Evolutionary conservation across 2,113 vertebrate species (phyloP).

Genomic region (Blennius ocellaris): DNA sequence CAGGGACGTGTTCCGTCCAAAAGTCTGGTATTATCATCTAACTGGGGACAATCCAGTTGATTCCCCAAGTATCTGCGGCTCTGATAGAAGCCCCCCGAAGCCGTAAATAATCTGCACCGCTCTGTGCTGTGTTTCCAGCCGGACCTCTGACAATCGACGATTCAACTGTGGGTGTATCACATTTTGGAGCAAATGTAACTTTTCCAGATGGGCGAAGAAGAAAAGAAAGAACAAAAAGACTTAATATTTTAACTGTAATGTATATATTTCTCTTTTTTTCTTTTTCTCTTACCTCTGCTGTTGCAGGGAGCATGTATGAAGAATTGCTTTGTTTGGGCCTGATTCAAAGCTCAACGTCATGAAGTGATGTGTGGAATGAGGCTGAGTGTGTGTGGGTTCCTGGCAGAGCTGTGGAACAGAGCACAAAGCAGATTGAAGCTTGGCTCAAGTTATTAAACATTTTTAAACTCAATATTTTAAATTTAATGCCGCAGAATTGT

Average conservation of each 20-base stretch:
- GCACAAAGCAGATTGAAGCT: neutral
- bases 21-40: slow-evolving; percentile 54
- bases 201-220: slow-evolving; percentile 53
- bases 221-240: neutral
- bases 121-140: slow-evolving; percentile 44
- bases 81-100: slow-evolving; percentile 26
- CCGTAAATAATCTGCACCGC: slow-evolving; percentile 34
- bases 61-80: slow-evolving; percentile 29
- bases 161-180: slow-evolving; percentile 11
- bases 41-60: slow-evolving; percentile 25
- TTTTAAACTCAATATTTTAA: no score
- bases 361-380: slow-evolving; percentile 29
- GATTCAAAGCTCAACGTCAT: neutral
- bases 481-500: no score
- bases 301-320: slow-evolving; percentile 1
- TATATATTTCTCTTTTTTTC: neutral
- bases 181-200: slow-evolving; percentile 37
- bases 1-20: slow-evolving; percentile 33
- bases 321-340: slow-evolving; percentile 13
- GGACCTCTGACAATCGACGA: slow-evolving; percentile 5
- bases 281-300: slow-evolving; percentile 13
- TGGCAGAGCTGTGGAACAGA: neutral
- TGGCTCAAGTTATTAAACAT: neutral
- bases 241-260: neutral
- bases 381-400: neutral